These are phyloP conservation scores for Lasioglossum oenotherae DNA, from an alignment of 2,888 invertebrate genomes.

Conservation along the genomic window DNA sequence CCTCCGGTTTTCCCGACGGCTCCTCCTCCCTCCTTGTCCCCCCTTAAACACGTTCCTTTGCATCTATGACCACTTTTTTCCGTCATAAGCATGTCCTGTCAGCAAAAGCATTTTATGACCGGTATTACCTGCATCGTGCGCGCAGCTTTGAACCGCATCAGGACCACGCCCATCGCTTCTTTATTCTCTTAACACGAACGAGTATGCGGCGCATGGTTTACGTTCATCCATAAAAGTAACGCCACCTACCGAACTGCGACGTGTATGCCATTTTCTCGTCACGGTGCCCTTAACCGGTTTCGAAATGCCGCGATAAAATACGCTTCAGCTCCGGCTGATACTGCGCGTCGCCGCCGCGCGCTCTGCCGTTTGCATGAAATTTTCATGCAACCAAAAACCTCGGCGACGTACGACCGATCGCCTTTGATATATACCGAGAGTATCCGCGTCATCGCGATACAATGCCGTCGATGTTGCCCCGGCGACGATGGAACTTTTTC, in stretches of 20 bases:
- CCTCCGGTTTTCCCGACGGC: conserved; percentile 6
- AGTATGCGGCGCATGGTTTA: conserved; percentile 77
- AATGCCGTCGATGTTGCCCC: conserved; percentile 26
- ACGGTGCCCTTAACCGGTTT: conserved; percentile 71
- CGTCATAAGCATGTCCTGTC: conserved; percentile 78
- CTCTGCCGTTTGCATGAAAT: conserved; percentile 70
- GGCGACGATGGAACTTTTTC: not conserved
- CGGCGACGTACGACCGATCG: conserved; percentile 46
- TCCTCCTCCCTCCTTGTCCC: not conserved
- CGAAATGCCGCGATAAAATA: conserved; percentile 77
- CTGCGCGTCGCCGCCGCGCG: conserved; percentile 12
- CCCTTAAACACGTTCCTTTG: conserved; percentile 40
- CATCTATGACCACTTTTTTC: conserved; percentile 53
- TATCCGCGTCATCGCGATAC: conserved; percentile 36
- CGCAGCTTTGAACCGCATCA: conserved; percentile 61
- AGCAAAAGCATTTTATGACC: conserved; percentile 78
- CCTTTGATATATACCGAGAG: conserved; percentile 37
- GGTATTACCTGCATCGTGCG: conserved; percentile 67
- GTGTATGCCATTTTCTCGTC: conserved; percentile 70
- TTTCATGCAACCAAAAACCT: conserved; percentile 64
- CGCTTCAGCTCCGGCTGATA: conserved; percentile 59
- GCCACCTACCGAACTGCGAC: conserved; percentile 66
- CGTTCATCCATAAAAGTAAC: conserved; percentile 79
- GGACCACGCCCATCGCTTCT: conserved; percentile 67
- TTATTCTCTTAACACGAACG: conserved; percentile 78